Evolutionary conservation across 2,113 vertebrate genomes (phyloP).

Genomic region (Caretta caretta): DNA sequence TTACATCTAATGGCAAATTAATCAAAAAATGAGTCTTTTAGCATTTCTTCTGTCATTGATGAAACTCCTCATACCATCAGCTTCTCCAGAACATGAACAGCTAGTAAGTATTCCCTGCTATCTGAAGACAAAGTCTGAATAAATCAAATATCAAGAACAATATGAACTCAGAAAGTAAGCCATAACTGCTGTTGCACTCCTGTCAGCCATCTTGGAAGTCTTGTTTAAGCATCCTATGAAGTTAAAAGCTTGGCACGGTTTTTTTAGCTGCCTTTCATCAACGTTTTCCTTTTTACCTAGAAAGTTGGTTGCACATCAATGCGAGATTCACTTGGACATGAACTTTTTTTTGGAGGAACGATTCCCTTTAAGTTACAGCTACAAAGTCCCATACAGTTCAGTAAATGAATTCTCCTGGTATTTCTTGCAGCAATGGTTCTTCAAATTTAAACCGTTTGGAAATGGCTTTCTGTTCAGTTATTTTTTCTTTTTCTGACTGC

Average conservation of each 20-base stretch:
- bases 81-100: conserved; percentile 36
- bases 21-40: not conserved
- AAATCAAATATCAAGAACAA: conserved; percentile 8
- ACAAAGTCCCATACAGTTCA: conserved; percentile 72
- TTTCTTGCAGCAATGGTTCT: conserved; percentile 90
- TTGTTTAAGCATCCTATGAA: conserved; percentile 46
- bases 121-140: not conserved
- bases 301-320: conserved; percentile 40
- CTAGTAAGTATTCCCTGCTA: conserved; percentile 6
- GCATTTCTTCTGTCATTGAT: not conserved
- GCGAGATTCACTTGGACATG: conserved; percentile 50
- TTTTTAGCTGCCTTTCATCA: conserved; percentile 32
- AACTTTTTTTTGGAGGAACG: conserved; percentile 59
- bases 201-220: conserved; percentile 39
- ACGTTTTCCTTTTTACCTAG: conserved; percentile 37
- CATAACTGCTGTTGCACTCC: conserved; percentile 43
- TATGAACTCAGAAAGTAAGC: conserved; percentile 27
- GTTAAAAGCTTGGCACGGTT: conserved; percentile 56
- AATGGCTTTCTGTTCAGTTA: conserved; percentile 88
- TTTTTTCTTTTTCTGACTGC: conserved; percentile 88
- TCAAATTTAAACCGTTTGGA: conserved; percentile 95
- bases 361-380: conserved; percentile 23
- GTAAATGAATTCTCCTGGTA: conserved; percentile 93
- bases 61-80: not conserved
- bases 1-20: conserved; percentile 25